Percentiles rank a stretch among this genome's conserved stretches.
These are phyloP conservation scores for Heliothis peltigera DNA, from an alignment of 2,888 invertebrate genomes.

Conservation along the genomic window DNA sequence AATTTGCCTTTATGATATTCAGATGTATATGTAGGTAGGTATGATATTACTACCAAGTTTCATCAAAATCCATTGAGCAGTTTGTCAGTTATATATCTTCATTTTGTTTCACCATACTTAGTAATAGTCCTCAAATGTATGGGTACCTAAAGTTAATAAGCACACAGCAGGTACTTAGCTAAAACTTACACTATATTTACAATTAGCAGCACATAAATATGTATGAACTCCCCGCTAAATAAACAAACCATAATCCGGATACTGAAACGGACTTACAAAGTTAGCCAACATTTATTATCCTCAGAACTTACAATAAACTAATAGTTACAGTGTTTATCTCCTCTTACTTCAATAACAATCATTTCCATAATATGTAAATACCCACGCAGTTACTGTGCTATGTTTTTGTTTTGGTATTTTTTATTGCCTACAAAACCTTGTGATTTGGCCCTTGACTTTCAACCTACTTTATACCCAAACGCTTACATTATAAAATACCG, in stretches of 20 bases:
- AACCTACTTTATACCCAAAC: neutral
- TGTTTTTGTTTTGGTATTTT: neutral
- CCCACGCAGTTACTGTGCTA: neutral
- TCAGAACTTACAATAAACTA: slow-evolving; percentile 17
- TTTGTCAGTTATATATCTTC: too few relatives aligned
- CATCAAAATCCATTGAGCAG: too few relatives aligned
- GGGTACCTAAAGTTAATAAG: too few relatives aligned
- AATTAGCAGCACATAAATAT: slow-evolving; percentile 34
- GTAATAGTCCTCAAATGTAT: too few relatives aligned
- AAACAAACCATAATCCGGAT: slow-evolving; percentile 27
- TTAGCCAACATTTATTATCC: slow-evolving; percentile 34
- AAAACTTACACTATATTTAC: slow-evolving; percentile 7
- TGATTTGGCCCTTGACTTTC: neutral
- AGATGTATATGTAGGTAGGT: too few relatives aligned
- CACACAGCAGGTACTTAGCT: too few relatives aligned
- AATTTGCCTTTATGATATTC: too few relatives aligned
- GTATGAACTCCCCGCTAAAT: slow-evolving; percentile 30
- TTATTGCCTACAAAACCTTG: slow-evolving; percentile 6
- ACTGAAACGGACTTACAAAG: slow-evolving; percentile 18
- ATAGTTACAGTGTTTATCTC: slow-evolving; percentile 6
- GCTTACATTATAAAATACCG: too few relatives aligned
- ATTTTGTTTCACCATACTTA: too few relatives aligned
- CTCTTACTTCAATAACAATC: slow-evolving; percentile 7
- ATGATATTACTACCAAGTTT: too few relatives aligned
- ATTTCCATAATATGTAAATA: neutral